These are phyloP conservation scores for Diadromus collaris DNA, from an alignment of 2,888 invertebrate species.

Conservation along the genomic window DNA sequence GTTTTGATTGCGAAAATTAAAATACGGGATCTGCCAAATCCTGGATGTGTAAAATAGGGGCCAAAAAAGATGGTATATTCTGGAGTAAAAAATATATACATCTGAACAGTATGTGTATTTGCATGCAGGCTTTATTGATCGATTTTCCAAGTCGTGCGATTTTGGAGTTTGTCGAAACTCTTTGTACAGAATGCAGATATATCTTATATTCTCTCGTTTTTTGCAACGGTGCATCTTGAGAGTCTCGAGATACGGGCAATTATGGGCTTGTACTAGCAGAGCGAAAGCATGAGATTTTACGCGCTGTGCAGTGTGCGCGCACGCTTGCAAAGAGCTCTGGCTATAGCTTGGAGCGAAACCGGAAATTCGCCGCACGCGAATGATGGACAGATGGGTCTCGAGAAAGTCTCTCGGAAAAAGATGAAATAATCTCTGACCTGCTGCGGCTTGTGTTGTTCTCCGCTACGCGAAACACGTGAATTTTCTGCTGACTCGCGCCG, in stretches of 20 bases:
- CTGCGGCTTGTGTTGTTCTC: conserved; percentile 4
- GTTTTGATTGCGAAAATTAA: too few species aligned
- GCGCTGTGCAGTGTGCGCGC: background rate
- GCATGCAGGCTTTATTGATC: conserved; percentile 22
- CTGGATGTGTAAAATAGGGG: background rate
- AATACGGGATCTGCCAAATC: background rate
- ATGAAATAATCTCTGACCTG: conserved; percentile 32
- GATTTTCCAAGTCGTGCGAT: background rate
- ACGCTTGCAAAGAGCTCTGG: conserved; percentile 21
- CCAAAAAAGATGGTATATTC: background rate
- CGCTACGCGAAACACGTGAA: conserved; percentile 18
- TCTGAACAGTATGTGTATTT: background rate
- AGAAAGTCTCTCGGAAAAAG: conserved; percentile 12
- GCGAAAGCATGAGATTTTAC: background rate
- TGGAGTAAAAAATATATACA: conserved; percentile 1
- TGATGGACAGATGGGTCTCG: conserved; percentile 28
- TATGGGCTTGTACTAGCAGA: background rate
- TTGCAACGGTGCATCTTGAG: background rate
- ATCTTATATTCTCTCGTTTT: background rate
- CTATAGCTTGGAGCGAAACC: background rate
- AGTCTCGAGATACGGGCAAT: background rate
- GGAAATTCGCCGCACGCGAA: conserved; percentile 23
- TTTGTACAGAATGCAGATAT: background rate
- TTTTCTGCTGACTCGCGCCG: conserved; percentile 46
- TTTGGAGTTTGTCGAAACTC: background rate